Evolutionary conservation across 2,113 vertebrate species (phyloP), one percentile per base, ranked within the genome.

Genomic region (Notothenia coriiceps): DNA sequence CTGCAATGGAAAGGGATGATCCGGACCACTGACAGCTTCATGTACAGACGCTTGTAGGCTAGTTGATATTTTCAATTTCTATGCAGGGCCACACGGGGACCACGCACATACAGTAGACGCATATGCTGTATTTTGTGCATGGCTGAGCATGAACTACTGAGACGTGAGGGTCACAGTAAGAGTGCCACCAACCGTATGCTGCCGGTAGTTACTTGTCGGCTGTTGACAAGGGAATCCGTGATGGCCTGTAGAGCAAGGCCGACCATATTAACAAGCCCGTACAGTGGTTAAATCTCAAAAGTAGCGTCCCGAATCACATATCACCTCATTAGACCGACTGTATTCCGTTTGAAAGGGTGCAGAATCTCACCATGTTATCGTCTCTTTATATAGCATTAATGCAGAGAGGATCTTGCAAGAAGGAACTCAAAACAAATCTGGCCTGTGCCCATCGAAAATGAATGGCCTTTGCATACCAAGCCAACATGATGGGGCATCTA

Each of bases 221-320:
- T 84, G 87, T 81, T 86, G 89, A 89, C 80, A 33, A 69, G 86
- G 84, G 86, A 89, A 83, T 79, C 88, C 84, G 85, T 61, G 78
- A 69, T 9, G 90, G 90, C 90, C 89, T 83, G 85, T 40, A 68
- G 80, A 74, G 79, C 74, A 70, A 88, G 88, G 87, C 87, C 89
- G 82, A 82, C 25, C 87, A 60, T 50, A 54, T 65, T 59, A 71
- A 62, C 74, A 9, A 80, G 63, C 68, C 52, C 59, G 77, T 55
- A 5, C 5, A 49, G 33, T 25, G 47, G 70, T 22, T 29, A 15
- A 3, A 33, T 51, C 43, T 47, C 13, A n/a, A 55, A 72, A 67
- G 29, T 40, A 29, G 57, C 83, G 44, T 29, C 18, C 5, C 5
- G 20, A 68, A 65, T 35, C 51, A 60, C 43, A 56, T 46, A 77